Base-by-base conservation (phyloP, 2,888 invertebrate genomes). In the Lacanobia wlatinum region DNA sequence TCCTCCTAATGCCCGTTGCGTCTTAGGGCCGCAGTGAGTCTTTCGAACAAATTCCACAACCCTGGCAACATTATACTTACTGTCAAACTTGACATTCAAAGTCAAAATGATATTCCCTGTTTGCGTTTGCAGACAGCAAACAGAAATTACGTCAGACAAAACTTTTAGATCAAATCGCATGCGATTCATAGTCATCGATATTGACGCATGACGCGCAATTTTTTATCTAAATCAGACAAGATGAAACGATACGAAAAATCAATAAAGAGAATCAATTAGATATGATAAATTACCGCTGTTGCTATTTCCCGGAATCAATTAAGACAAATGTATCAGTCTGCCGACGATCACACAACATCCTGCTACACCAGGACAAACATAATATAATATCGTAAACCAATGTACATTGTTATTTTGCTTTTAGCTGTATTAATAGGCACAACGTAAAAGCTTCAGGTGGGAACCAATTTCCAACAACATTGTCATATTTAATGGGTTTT, bases 401-500 rank as follows among this genome's bases (percentile, higher is more conserved):
- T 78, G 58, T 43, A 28, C 21, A 48, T 65, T 40, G 28, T 40
- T 69, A 65, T 66, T 58, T 48, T 50, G 65, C 83, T 83, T 79
- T 79, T 63, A 79, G 18, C 56, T 38, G 1, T 48, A 66, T 79
- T 79, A 73, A 79, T 59, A 70, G 59, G 59, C 38, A 38, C 55
- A 18, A 40, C 53, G 48, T 72, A 55, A 79, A 79, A 80, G 79
- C 75, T 53, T 83, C 66, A 73, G 66, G 69, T 82, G 59, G 66
- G 53, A 69, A 79, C 65, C 83, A 83, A 78, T 80, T 83, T 66
- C 28, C 59, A 28, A 43, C 52, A 59, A 79, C 80, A 80, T 50
- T 83, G 80, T 83, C 40, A 34, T 73, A 83, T 63, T 62, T 83
- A 83, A 80, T 83, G 53, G 65, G 8, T 55, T 73, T 80, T 80